Evolutionary conservation across 2,888 invertebrate genomes (phyloP).

Genomic region (Parnassius glacialis): DNA sequence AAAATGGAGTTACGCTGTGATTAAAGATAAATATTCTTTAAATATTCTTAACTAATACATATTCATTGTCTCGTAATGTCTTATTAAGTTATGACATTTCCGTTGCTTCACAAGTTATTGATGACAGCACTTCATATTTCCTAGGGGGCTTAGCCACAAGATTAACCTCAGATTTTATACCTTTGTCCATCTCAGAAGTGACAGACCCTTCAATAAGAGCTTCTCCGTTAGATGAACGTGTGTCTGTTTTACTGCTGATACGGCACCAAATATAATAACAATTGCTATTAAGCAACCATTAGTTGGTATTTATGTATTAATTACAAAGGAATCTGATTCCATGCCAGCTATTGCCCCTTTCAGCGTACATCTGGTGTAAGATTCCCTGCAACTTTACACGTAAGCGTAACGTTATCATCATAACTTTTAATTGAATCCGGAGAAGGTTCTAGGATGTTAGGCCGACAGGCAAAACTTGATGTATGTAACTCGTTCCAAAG

Average conservation of each 20-base stretch:
- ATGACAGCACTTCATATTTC: conserved; percentile 84
- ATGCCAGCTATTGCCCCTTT: conserved; percentile 67
- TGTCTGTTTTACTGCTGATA: conserved; percentile 78
- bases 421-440: conserved; percentile 82
- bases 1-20: no score
- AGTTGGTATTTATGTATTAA: no score
- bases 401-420: conserved; percentile 86
- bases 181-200: conserved; percentile 89
- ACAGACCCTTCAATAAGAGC: conserved; percentile 86
- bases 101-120: conserved; percentile 84
- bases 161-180: conserved; percentile 89
- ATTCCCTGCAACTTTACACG: conserved; percentile 88
- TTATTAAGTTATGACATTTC: conserved; percentile 91
- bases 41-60: conserved; percentile 83
- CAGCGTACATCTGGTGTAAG: conserved; percentile 86
- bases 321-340: conserved; percentile 75
- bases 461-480: conserved; percentile 91
- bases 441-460: conserved; percentile 85
- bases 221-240: conserved; percentile 83
- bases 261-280: conserved; percentile 70
- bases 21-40: background rate
- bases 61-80: conserved; percentile 88
- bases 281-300: conserved; percentile 69
- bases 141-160: conserved; percentile 91
- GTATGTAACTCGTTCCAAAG: conserved; percentile 87